Conservation (phyloP, 2,888 invertebrate genomes). For the Matsumyia berberina region DNA sequence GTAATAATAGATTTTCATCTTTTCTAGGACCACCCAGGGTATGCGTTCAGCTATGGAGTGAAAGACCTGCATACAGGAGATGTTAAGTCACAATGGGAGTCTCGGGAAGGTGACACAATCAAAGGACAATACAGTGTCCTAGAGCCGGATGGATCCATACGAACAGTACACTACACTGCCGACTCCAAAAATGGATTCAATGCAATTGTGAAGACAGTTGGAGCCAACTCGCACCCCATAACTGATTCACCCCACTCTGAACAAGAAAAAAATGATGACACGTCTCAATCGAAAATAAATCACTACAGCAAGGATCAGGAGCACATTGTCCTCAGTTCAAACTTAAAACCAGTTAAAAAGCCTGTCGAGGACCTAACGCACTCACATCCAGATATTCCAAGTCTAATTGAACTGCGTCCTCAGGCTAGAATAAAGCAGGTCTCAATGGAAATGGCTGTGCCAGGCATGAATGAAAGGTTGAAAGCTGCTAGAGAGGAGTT, state of each 20-base stretch:
- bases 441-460: slow-evolving; percentile 82
- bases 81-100: slow-evolving; percentile 87
- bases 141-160: slow-evolving; percentile 88
- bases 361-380: slow-evolving; percentile 82
- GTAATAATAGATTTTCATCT: slow-evolving; percentile 28
- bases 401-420: slow-evolving; percentile 82
- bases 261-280: slow-evolving; percentile 79
- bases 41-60: slow-evolving; percentile 86
- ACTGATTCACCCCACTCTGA: slow-evolving; percentile 81
- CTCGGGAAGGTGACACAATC: slow-evolving; percentile 85
- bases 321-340: slow-evolving; percentile 83
- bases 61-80: slow-evolving; percentile 86
- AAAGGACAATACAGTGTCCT: slow-evolving; percentile 88
- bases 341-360: slow-evolving; percentile 81
- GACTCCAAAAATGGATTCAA: slow-evolving; percentile 86
- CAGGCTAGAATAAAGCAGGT: slow-evolving; percentile 82
- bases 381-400: slow-evolving; percentile 82
- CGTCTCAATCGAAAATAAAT: slow-evolving; percentile 84
- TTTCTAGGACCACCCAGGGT: slow-evolving; percentile 85
- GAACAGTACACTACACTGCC: slow-evolving; percentile 86
- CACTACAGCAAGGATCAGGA: slow-evolving; percentile 84
- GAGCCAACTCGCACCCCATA: slow-evolving; percentile 83
- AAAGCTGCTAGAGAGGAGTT: slow-evolving; percentile 80
- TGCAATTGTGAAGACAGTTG: slow-evolving; percentile 85
- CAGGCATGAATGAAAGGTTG: slow-evolving; percentile 79